Evolutionary conservation across 2,888 invertebrate genomes (phyloP).

Genomic region (Ommatoiulus sabulosus): DNA sequence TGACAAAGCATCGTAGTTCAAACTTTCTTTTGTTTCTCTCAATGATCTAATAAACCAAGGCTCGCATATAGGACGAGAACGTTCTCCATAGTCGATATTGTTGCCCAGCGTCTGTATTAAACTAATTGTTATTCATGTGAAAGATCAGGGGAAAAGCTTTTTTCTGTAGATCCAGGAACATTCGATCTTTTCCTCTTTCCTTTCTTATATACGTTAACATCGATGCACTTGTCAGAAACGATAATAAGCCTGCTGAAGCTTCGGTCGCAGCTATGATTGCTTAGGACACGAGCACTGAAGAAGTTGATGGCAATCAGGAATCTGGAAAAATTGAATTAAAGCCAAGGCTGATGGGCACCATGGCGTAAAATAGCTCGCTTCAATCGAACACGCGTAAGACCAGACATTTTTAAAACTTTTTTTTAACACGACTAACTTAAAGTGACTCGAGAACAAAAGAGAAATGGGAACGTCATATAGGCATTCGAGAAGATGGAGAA

Average conservation of each 20-base stretch:
- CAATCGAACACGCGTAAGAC: background rate
- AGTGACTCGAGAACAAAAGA: conserved; percentile 34
- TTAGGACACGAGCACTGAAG: conserved; percentile 37
- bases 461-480: conserved; percentile 14
- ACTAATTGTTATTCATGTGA: conserved; percentile 8
- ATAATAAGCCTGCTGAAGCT: conserved; percentile 12
- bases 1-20: too few species aligned
- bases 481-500: background rate
- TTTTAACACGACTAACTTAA: conserved; percentile 2
- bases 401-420: conserved; percentile 29
- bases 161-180: background rate
- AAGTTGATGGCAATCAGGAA: conserved; percentile 25
- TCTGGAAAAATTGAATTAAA: conserved; percentile 44
- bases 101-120: too few species aligned
- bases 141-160: background rate
- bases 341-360: conserved; percentile 11
- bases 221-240: conserved; percentile 45
- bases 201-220: background rate
- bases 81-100: too few species aligned
- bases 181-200: conserved; percentile 34
- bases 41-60: too few species aligned
- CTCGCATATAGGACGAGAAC: too few species aligned
- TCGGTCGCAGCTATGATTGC: conserved; percentile 31
- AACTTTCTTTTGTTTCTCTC: too few species aligned
- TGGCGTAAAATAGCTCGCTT: conserved; percentile 31